A percentile compares a stretch with the other conserved stretches of the same genome.
Conservation (phyloP, 2,113 vertebrate genomes). For the Falco punctatus region DNA sequence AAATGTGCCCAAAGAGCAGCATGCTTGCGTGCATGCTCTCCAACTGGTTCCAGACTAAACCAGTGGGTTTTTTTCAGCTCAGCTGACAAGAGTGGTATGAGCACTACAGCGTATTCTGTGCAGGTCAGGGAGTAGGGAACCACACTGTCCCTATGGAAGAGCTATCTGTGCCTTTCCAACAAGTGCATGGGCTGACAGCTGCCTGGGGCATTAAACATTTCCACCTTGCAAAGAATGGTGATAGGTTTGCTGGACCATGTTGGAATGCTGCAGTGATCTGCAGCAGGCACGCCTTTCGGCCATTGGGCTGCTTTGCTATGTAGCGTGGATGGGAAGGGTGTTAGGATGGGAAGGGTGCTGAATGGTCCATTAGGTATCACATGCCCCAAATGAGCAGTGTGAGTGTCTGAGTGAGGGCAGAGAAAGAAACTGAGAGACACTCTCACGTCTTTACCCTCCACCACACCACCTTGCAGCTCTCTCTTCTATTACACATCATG, state of each 20-base stretch:
- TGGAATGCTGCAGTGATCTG: not conserved
- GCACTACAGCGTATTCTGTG: not conserved
- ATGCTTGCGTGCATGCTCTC: fast-evolving
- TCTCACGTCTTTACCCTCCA: not conserved
- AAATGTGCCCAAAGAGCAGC: not conserved
- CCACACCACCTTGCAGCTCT: not conserved
- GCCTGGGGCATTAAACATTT: not conserved
- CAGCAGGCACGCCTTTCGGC: not conserved
- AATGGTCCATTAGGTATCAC: not conserved
- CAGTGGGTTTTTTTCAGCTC: not conserved
- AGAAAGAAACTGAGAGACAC: not conserved
- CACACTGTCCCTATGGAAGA: not conserved
- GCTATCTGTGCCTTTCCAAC: not conserved
- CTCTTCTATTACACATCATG: not conserved
- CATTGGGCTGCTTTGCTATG: not conserved
- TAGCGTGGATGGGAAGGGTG: not conserved
- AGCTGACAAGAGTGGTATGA: not conserved
- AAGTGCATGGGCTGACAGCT: not conserved
- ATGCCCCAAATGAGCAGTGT: not conserved
- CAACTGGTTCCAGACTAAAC: not conserved
- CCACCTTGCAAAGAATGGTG: not conserved
- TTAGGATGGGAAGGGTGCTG: not conserved
- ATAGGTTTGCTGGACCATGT: not conserved
- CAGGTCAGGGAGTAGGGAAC: not conserved
- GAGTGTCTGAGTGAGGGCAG: not conserved